Base-by-base conservation (phyloP, 1,140 invertebrate genomes). In the Cotesia chilonis region DNA sequence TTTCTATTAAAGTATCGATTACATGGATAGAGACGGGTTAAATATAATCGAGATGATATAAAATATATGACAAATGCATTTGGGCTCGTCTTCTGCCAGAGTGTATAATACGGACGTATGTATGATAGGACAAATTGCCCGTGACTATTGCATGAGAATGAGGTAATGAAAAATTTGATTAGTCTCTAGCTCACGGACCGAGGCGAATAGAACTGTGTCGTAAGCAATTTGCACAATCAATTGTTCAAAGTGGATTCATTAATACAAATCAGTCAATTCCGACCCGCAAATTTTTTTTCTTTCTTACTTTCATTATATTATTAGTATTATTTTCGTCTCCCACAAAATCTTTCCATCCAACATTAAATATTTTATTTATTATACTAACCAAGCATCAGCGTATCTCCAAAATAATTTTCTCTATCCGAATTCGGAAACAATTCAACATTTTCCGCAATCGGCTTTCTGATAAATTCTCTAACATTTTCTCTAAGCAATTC, bases 301-400 rank as follows among this genome's bases (percentile, higher is more conserved):
- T 47, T 47, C 7, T 47, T 0, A 47, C 41, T 47, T 47, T 47
- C 41, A 47, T 47, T 47, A 2, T 28, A 28, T 28, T 28, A 3
- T 28, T 28, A 28, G 28, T 28, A 28, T 28, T 65, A 9, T n/a
- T 70, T 47, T 57, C 14, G 54, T 70, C 41, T 9, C 68, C 28
- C 60, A 60, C 14, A 67, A 28, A 28, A 28, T 28, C 28, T 63
- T 41, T 14, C 47, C 51, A 65, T 20, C n/a, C 35, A 36, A 52
- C 10, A 41, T 57, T 28, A 28, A 28, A 69, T 64, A 35, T 60
- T 14, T 52, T 63, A 67, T 66, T 28, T 59, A 64, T 52, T 55
- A 36, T 36, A 71, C 75, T 88, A 86, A 92, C 92, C 92, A 80
- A 92, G 86, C 74, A 90, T 87, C 75, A 80, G 85, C 57, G 90